phyloP scores from a whole-genome alignment of 2,113 vertebrate genomes.

The Misgurnus anguillicaudatus region DNA sequence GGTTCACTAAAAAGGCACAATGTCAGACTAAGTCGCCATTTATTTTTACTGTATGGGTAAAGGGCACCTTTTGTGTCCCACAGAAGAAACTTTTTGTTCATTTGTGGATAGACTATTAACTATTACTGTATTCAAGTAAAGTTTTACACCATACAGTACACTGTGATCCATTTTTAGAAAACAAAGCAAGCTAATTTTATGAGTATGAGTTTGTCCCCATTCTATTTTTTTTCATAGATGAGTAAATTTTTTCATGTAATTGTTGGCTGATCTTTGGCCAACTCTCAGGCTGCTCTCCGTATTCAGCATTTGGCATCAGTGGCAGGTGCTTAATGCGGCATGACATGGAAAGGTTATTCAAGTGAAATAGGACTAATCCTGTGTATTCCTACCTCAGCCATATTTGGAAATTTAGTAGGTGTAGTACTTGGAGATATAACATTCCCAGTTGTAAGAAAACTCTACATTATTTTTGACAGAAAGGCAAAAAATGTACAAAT shows the following conservation, averaged over 20 bases:
- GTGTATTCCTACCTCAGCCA: constrained; percentile 12
- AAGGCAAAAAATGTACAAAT: too few relatives aligned
- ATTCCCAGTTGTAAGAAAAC: background rate
- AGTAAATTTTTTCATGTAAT: constrained; percentile 7
- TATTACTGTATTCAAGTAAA: too few relatives aligned
- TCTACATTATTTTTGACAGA: background rate
- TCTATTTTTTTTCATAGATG: background rate
- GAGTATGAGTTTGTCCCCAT: background rate
- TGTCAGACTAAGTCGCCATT: too few relatives aligned
- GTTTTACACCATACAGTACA: background rate
- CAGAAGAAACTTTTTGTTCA: too few relatives aligned
- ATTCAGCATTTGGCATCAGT: constrained; percentile 15
- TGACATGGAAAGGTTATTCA: constrained; percentile 10
- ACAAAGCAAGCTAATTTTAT: background rate
- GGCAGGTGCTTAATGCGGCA: constrained; percentile 10
- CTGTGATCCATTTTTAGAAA: background rate
- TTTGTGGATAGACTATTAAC: too few relatives aligned
- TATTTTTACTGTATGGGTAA: too few relatives aligned
- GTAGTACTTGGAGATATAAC: background rate
- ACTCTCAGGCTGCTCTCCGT: background rate
- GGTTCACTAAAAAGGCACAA: too few relatives aligned
- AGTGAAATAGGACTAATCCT: constrained; percentile 8
- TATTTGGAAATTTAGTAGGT: background rate
- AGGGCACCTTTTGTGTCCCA: too few relatives aligned
- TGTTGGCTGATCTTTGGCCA: background rate